Conservation (phyloP, 2,113 vertebrate genomes). For the Zapornia atra region DNA sequence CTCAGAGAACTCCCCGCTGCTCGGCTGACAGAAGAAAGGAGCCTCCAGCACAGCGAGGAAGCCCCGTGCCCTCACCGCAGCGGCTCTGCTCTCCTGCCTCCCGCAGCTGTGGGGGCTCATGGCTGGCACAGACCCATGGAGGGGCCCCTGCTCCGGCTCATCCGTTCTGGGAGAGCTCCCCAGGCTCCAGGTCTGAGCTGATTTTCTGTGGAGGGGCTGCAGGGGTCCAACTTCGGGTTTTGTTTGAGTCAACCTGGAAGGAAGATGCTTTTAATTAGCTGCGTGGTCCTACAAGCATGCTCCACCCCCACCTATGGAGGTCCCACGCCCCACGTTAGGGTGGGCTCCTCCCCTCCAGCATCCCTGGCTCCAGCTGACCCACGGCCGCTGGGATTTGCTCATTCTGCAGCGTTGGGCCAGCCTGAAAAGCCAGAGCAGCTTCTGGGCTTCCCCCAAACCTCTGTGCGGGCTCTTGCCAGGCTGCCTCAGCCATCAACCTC, state of each 20-base stretch:
- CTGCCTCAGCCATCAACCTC: constrained; percentile 26
- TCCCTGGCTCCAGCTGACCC: not conserved
- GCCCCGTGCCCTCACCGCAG: not conserved
- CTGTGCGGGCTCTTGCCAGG: not conserved
- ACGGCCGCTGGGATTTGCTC: not conserved
- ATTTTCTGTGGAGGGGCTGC: not conserved
- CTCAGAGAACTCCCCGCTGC: constrained; percentile 60
- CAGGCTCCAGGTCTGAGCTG: not conserved
- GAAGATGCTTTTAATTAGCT: not conserved
- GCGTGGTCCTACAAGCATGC: rapidly evolving
- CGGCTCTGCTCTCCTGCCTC: not conserved
- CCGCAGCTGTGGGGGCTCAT: rapidly evolving
- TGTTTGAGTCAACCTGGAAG: not conserved
- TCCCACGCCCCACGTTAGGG: rapidly evolving
- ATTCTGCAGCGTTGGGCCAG: rapidly evolving
- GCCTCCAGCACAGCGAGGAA: not conserved
- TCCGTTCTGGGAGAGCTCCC: not conserved
- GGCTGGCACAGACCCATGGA: not conserved
- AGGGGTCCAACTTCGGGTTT: rapidly evolving
- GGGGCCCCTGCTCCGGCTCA: rapidly evolving
- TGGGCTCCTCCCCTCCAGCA: not conserved
- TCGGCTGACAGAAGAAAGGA: constrained; percentile 62
- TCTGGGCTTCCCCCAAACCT: not conserved
- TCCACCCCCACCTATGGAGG: not conserved
- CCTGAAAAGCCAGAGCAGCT: not conserved